Base-by-base conservation (phyloP, 2,888 invertebrate species). In the Taphrorychus bicolor region DNA sequence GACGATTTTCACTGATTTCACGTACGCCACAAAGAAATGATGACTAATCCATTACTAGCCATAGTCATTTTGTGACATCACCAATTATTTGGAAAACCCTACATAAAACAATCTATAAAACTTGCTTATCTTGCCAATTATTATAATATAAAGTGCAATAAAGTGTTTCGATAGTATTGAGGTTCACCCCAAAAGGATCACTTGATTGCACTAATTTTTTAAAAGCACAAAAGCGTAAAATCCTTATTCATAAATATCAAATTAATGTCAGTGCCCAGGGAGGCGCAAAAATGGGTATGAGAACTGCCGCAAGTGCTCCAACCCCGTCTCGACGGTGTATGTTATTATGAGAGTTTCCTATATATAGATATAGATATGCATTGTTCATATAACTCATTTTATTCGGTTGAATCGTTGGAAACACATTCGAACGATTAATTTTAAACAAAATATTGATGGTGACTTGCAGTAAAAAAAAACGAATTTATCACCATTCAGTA, bases 261-360 rank as follows among this genome's bases (percentile, higher is more conserved):
- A 45, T 21, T 24, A 54, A 56, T 64, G 57, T 64, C 40, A 40
- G 58, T 22, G 64, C 40, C 49, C 53, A 57, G 40, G 52, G 57
- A 57, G 58, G 57, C 64, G 64, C 57, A 64, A 57, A 64, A 64
- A 57, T 57, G 64, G 9, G 51, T 64, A 57, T 64, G 64, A 58
- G 64, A 64, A 64, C 57, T 64, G 16, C 22, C 58, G 64, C 64
- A 64, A 64, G 58, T 64, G 64, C 57, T 19, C 14, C 18, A 16
- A 2, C 48, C 18, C 48, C 18, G 18, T n/a, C 18, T 48, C 16
- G 40, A 40, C 11, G 40, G 11, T 48, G 14, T 48, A 48, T 48
- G 17, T 48, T 48, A 19, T 48, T 48, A 48, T 40, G 40, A 40
- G 11, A 40, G 40, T 40, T 32, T 32, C 7, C 32, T 32, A 32